These are phyloP conservation scores for Drosophila suboccidentalis DNA, from an alignment of 2,888 invertebrate species.

Conservation along the genomic window DNA sequence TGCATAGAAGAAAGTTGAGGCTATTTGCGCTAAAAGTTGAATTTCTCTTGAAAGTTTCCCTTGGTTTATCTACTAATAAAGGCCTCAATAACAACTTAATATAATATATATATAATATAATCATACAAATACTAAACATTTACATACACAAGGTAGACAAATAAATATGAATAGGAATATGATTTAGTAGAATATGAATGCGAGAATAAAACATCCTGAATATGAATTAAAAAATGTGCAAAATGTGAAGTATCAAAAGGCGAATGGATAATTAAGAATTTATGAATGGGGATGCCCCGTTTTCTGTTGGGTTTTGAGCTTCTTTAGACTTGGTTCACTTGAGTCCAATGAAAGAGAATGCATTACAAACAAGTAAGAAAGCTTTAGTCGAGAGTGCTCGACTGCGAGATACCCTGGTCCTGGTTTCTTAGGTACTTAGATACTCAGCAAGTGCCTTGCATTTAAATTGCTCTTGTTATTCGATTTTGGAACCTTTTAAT, in stretches of 20 bases:
- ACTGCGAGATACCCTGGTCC: not conserved
- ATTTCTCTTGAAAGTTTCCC: conserved; percentile 29
- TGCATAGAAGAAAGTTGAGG: conserved; percentile 51
- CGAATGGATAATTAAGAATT: not conserved
- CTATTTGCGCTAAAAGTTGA: conserved; percentile 40
- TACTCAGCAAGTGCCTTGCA: no score
- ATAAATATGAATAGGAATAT: conserved; percentile 38
- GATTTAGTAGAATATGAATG: conserved; percentile 14
- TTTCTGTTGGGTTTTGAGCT: conserved; percentile 41
- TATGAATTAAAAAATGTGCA: conserved; percentile 8
- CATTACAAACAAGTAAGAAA: conserved; percentile 1
- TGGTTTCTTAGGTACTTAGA: not conserved
- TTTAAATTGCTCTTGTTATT: no score
- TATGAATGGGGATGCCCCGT: conserved; percentile 39
- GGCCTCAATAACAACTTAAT: conserved; percentile 79
- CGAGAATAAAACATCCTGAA: not conserved
- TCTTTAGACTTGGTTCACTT: conserved; percentile 44
- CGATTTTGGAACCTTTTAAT: no score
- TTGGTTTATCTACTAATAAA: conserved; percentile 57
- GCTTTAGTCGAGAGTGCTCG: not conserved
- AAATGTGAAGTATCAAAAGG: not conserved
- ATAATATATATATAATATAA: conserved; percentile 35
- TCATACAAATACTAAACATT: conserved; percentile 71
- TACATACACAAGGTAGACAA: conserved; percentile 30
- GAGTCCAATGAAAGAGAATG: conserved; percentile 26